These are phyloP conservation scores for Cryptocheilus praepositus DNA, from an alignment of 2,888 invertebrate species.

Conservation along the genomic window DNA sequence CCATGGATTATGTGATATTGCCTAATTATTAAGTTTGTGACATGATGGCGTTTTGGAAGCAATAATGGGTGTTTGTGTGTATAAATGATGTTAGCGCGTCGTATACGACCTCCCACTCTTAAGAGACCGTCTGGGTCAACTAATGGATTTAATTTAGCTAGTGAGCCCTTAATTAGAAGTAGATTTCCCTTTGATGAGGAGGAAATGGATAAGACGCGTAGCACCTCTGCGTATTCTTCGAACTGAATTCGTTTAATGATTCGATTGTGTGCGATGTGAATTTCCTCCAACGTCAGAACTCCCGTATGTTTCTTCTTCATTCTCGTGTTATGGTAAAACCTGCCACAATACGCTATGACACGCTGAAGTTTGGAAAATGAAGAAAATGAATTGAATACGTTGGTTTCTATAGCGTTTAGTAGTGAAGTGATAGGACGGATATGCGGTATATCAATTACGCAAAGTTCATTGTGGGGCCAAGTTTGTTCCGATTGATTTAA, in stretches of 20 bases:
- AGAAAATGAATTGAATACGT: not conserved
- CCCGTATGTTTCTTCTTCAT: not conserved
- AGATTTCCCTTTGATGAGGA: not conserved
- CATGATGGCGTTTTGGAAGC: slow-evolving; percentile 22
- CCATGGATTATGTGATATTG: slow-evolving; percentile 18
- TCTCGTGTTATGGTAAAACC: not conserved
- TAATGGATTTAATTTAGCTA: not conserved
- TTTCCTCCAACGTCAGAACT: not conserved
- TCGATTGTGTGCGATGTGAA: not conserved
- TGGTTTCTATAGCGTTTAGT: not conserved
- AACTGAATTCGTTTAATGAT: not conserved
- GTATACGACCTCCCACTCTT: slow-evolving; percentile 35
- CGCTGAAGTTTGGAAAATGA: not conserved
- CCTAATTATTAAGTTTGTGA: slow-evolving; percentile 30
- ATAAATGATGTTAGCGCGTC: slow-evolving; percentile 20
- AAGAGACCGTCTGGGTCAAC: slow-evolving; percentile 15
- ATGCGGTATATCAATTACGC: not conserved
- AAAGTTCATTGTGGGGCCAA: not conserved
- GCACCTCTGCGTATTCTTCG: not conserved
- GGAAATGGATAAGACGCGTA: not conserved
- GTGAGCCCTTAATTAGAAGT: no score
- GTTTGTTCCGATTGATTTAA: not conserved
- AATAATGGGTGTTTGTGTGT: slow-evolving; percentile 32
- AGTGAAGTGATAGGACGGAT: not conserved
- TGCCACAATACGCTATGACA: not conserved